These are phyloP conservation scores for Calliphora vomitoria DNA, from an alignment of 2,888 invertebrate genomes.

Conservation along the genomic window DNA sequence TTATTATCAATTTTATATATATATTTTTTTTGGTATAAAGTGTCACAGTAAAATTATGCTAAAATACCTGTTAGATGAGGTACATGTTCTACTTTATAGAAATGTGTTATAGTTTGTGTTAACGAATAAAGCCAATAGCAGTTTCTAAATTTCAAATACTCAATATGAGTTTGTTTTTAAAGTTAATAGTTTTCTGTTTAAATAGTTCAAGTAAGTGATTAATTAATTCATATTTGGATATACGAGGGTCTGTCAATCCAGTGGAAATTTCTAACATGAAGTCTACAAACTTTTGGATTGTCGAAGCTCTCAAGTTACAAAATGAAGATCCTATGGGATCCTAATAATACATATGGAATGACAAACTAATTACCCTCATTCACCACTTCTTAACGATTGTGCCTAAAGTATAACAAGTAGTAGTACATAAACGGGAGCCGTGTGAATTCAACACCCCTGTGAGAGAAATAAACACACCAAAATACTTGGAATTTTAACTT, in stretches of 20 bases:
- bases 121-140: constrained; percentile 8
- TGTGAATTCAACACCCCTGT: too few species aligned
- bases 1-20: too few species aligned
- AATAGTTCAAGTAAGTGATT: not conserved
- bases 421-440: too few species aligned
- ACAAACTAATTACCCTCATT: too few species aligned
- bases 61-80: constrained; percentile 34
- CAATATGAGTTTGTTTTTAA: constrained; percentile 6
- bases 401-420: too few species aligned
- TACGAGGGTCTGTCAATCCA: not conserved
- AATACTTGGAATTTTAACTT: too few species aligned
- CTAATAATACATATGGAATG: too few species aligned
- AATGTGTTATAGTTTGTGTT: not conserved
- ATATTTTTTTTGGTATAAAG: not conserved
- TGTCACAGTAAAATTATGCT: constrained; percentile 23
- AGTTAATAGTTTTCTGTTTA: constrained; percentile 24
- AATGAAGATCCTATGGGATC: too few species aligned
- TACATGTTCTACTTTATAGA: constrained; percentile 24
- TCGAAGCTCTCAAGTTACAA: too few species aligned
- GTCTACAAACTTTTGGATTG: too few species aligned
- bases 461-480: too few species aligned
- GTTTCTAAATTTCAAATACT: constrained; percentile 25
- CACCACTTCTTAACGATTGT: too few species aligned
- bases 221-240: not conserved
- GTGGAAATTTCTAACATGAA: not conserved